These are phyloP conservation scores for Apodemia zela DNA, from an alignment of 2,888 invertebrate species.

Conservation along the genomic window DNA sequence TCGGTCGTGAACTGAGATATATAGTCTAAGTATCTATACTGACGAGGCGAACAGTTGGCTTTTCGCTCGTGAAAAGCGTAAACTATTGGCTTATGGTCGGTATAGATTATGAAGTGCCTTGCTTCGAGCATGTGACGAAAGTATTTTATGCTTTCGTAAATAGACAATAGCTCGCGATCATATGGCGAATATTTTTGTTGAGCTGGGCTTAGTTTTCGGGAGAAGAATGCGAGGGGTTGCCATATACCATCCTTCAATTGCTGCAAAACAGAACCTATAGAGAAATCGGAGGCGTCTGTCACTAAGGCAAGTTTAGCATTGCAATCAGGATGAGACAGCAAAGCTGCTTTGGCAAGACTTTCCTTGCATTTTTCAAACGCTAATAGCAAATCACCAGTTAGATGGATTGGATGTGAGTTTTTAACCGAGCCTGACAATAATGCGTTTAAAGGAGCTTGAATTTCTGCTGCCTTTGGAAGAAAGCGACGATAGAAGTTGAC, in stretches of 20 bases:
- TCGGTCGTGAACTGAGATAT: constrained; percentile 13
- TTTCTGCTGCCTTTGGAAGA: constrained; percentile 2
- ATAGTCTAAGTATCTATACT: not conserved
- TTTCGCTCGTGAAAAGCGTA: not conserved
- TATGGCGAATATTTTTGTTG: constrained; percentile 12
- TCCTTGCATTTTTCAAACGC: constrained; percentile 2
- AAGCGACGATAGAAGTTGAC: constrained; percentile 12
- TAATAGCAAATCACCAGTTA: constrained; percentile 2
- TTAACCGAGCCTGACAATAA: not conserved
- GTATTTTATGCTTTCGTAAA: not conserved
- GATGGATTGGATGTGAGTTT: constrained; percentile 4
- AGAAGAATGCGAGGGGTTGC: constrained; percentile 9
- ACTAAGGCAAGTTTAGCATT: constrained; percentile 3
- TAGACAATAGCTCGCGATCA: constrained; percentile 9
- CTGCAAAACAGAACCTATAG: not conserved
- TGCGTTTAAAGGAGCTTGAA: constrained; percentile 7
- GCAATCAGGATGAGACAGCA: constrained; percentile 6
- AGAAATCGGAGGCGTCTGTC: not conserved
- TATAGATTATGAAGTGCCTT: not conserved
- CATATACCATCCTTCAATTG: not conserved
- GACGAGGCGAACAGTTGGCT: not conserved
- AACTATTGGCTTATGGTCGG: constrained; percentile 11
- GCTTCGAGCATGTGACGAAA: too few species aligned
- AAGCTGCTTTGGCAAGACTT: constrained; percentile 1
- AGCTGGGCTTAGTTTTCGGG: not conserved